Percentiles rank a stretch among this genome's conserved stretches.
Evolutionary conservation across 2,888 invertebrate species (phyloP).

Genomic region (Eumacrocentrus americanus): DNA sequence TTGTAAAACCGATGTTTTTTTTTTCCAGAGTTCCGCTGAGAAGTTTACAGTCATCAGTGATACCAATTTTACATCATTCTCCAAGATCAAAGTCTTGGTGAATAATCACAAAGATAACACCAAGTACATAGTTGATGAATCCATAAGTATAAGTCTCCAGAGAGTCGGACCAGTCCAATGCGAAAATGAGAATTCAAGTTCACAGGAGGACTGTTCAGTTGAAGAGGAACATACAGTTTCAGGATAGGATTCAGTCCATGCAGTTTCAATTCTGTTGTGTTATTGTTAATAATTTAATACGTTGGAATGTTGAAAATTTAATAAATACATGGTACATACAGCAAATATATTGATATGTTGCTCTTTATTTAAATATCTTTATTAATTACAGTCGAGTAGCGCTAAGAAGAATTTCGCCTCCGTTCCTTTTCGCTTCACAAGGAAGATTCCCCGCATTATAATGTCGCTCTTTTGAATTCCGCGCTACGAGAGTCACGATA

Average conservation of each 20-base stretch:
- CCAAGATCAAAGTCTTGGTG: neutral
- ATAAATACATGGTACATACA: too few species aligned
- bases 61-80: constrained; percentile 5
- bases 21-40: constrained; percentile 1
- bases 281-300: neutral
- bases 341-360: too few species aligned
- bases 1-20: neutral
- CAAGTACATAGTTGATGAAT: constrained; percentile 11
- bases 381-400: too few species aligned
- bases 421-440: too few species aligned
- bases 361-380: too few species aligned
- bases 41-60: constrained; percentile 1
- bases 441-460: too few species aligned
- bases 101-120: constrained; percentile 3
- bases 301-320: neutral
- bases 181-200: neutral
- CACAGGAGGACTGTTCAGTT: neutral
- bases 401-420: too few species aligned
- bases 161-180: neutral
- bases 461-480: too few species aligned
- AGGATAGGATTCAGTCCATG: neutral
- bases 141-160: neutral
- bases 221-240: neutral
- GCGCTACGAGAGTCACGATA: too few species aligned
- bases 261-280: too few species aligned